Conservation (phyloP, 2,888 invertebrate species). For the Phrixothrix hirtus region DNA sequence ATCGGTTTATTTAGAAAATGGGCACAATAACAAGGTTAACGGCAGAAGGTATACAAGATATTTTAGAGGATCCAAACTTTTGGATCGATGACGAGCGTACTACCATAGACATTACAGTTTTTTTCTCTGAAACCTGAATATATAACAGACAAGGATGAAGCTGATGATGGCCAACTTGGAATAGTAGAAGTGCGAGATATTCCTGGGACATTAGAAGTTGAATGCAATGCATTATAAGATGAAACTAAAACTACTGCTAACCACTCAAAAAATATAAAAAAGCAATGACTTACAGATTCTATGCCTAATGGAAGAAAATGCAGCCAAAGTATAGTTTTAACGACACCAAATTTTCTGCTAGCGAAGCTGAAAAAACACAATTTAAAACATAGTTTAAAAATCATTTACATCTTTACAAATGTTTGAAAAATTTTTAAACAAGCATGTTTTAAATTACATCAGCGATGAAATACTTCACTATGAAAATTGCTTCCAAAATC, state of each 20-base stretch:
- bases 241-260: not conserved
- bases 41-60: not conserved
- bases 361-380: no score
- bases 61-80: slow-evolving; percentile 11
- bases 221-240: not conserved
- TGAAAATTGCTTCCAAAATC: not conserved
- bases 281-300: not conserved
- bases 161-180: no score
- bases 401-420: no score
- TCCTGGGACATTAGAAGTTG: not conserved
- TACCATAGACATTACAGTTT: slow-evolving; percentile 2
- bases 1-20: no score
- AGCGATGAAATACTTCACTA: slow-evolving; percentile 6
- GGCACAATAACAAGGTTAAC: no score
- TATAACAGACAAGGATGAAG: slow-evolving; percentile 4
- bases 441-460: not conserved
- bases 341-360: no score
- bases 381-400: no score
- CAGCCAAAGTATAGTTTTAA: no score
- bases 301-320: no score
- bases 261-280: not conserved
- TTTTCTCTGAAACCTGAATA: slow-evolving; percentile 6
- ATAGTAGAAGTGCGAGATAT: not conserved
- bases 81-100: slow-evolving; percentile 3
- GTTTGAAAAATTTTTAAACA: no score